Base-by-base conservation (phyloP, 2,888 invertebrate species). In the Polymixis flavicincta region DNA sequence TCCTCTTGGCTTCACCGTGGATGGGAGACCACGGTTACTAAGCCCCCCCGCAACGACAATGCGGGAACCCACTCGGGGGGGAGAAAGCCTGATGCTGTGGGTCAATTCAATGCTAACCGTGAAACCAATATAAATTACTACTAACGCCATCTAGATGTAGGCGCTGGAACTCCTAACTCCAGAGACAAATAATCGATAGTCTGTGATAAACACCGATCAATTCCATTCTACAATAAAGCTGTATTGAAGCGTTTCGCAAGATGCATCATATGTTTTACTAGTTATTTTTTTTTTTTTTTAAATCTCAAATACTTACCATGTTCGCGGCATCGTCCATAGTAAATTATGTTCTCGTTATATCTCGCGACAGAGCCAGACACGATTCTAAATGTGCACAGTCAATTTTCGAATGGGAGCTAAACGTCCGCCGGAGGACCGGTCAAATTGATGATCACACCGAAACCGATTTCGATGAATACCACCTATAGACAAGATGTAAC, bases 71-170 rank as follows among this genome's bases (percentile, higher is more conserved):
- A n/a, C n/a, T n/a, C n/a, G n/a, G n/a, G n/a, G n/a, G n/a, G n/a
- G n/a, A n/a, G n/a, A 19, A 45, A 48, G 14, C 8, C 1, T 8
- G 22, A 13, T 28, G 14, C 28, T 7, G 19, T 48, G 19, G 11
- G 19, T 45, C 2, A 1, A 19, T 68, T 64, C 25, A 0, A 70
- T 37, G 32, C 19, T 25, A 55, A 37, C 6, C 37, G 9, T 0
- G 13, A 65, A 32, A 32, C 2, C 1, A 17, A 32, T 72, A 22
- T 0, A n/a, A 19, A 32, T 6, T 0, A 48, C n/a, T 25, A 67
- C 37, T 55, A 70, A 42, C 61, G 81, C 70, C 81, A 80, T 76
- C 76, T 80, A 48, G 17, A 54, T 22, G 37, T 67, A 0, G 3
- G 14, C 19, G 14, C 19, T 32, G 17, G 17, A 71, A 80, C 42